phyloP scores from a whole-genome alignment of 2,888 invertebrate species.

The Dorcus hopei region DNA sequence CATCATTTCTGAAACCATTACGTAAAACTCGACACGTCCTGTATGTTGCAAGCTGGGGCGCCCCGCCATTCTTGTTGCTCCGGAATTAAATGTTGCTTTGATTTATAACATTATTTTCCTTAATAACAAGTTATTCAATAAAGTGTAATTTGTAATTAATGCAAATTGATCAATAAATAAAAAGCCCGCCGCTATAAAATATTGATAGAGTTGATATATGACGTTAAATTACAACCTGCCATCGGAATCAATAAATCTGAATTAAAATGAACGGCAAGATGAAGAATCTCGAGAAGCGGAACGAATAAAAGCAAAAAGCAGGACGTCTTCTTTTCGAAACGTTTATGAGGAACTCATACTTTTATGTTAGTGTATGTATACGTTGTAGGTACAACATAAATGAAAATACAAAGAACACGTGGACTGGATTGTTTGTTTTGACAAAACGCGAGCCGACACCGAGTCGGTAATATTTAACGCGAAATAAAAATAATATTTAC shows the following conservation, averaged over 20 bases:
- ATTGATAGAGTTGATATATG: constrained; percentile 12
- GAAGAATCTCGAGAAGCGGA: no score
- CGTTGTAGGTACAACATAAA: no score
- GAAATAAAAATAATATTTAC: no score
- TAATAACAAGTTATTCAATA: constrained; percentile 11
- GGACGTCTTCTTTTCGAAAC: no score
- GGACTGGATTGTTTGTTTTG: no score
- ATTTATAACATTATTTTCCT: constrained; percentile 9
- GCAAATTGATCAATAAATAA: constrained; percentile 17
- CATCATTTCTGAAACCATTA: constrained; percentile 33
- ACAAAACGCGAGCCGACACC: no score
- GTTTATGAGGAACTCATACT: no score
- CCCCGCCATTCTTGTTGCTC: background rate
- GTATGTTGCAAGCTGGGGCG: background rate
- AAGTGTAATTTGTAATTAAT: constrained; percentile 15
- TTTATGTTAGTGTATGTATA: no score
- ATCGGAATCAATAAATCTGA: background rate
- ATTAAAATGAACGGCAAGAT: background rate
- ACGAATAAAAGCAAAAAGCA: no score
- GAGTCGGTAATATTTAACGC: no score
- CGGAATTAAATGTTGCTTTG: background rate
- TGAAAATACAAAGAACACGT: no score
- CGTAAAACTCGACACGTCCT: constrained; percentile 14
- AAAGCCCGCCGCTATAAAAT: constrained; percentile 8
- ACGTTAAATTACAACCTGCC: constrained; percentile 17